A percentile compares a stretch with the other conserved stretches of the same genome.
Evolutionary conservation across 2,113 vertebrate genomes (phyloP).

Genomic region (Anhinga rufa): DNA sequence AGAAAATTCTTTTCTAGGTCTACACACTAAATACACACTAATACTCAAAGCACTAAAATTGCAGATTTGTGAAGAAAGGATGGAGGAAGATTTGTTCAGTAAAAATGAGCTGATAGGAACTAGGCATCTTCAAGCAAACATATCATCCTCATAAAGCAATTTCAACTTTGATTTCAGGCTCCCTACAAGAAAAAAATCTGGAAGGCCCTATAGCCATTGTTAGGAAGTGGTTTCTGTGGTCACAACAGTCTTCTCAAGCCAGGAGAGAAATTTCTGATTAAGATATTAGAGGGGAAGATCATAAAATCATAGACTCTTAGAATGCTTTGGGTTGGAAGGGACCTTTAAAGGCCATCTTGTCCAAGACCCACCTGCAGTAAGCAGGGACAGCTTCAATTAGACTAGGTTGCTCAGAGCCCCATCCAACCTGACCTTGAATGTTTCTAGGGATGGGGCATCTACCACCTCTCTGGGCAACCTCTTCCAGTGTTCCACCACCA

Average conservation of each 20-base stretch:
- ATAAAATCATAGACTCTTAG: not conserved
- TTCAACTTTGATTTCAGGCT: not conserved
- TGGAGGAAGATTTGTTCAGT: not conserved
- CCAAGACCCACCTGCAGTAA: not conserved
- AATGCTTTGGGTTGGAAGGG: not conserved
- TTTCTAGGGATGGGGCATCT: not conserved
- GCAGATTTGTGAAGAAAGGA: not conserved
- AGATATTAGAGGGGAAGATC: not conserved
- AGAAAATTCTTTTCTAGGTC: constrained; percentile 11
- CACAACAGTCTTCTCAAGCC: not conserved
- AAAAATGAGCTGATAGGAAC: not conserved
- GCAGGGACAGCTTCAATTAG: not conserved
- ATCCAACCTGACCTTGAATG: not conserved
- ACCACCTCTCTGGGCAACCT: not conserved
- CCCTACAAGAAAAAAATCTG: not conserved
- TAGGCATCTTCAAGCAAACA: not conserved
- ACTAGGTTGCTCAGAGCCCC: not conserved
- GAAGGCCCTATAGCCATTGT: not conserved
- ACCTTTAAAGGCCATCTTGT: not conserved
- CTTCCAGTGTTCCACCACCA: not conserved
- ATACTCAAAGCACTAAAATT: not conserved
- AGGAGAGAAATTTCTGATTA: not conserved
- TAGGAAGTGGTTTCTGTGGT: not conserved
- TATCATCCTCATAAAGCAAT: not conserved
- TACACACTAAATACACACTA: not conserved